Conservation (phyloP, 2,888 invertebrate species). For the Orthonychiurus folsomi region DNA sequence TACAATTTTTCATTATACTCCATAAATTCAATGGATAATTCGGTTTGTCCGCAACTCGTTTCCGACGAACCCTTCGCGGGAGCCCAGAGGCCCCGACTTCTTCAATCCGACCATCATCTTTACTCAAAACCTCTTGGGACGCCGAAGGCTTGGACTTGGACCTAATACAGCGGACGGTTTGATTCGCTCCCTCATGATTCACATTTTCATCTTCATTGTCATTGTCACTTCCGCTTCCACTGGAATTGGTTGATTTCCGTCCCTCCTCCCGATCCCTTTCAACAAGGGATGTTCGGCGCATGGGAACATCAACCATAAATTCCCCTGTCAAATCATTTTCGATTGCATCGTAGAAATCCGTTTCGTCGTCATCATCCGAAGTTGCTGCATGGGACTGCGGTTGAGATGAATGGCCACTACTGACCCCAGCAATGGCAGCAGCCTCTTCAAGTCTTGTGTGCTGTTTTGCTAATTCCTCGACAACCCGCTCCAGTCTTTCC, state of each 20-base stretch:
- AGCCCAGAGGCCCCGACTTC: not conserved
- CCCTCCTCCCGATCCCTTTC: slow-evolving; percentile 29
- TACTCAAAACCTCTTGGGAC: slow-evolving; percentile 22
- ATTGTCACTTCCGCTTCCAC: slow-evolving; percentile 44
- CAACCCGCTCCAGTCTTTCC: slow-evolving; percentile 84
- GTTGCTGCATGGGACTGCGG: not conserved
- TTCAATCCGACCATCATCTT: not conserved
- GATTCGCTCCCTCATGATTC: slow-evolving; percentile 39
- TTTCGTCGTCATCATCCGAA: slow-evolving; percentile 54
- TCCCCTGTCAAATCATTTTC: slow-evolving; percentile 42
- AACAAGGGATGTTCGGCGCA: slow-evolving; percentile 42
- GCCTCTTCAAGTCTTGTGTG: slow-evolving; percentile 93
- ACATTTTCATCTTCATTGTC: slow-evolving; percentile 41
- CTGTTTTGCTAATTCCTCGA: slow-evolving; percentile 93
- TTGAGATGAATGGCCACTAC: not conserved
- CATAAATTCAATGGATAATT: slow-evolving; percentile 91
- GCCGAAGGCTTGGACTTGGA: slow-evolving; percentile 29
- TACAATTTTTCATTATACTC: slow-evolving; percentile 99
- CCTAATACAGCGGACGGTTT: slow-evolving; percentile 38
- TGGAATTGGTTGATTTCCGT: slow-evolving; percentile 37
- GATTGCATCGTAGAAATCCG: slow-evolving; percentile 56
- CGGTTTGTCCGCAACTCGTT: slow-evolving; percentile 80
- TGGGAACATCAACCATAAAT: slow-evolving; percentile 40
- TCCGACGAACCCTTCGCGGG: slow-evolving; percentile 56
- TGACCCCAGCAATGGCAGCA: slow-evolving; percentile 43